A percentile compares a stretch with the other conserved stretches of the same genome.
These are phyloP conservation scores for Bedellia somnulentella DNA, from an alignment of 2,888 invertebrate genomes.

Conservation along the genomic window DNA sequence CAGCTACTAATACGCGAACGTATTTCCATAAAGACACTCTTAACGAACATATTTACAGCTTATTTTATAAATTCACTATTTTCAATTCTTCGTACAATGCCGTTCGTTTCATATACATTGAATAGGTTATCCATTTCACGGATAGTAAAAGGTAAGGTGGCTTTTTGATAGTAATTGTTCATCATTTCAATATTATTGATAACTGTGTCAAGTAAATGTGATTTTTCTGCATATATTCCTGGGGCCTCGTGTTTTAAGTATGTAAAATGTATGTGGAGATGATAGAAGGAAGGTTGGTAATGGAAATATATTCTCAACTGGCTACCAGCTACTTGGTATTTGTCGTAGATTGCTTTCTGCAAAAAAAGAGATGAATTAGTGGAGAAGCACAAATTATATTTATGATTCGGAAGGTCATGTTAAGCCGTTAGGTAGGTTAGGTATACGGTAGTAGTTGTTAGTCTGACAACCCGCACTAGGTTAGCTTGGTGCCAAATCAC, in stretches of 20 bases:
- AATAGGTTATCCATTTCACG: conserved; percentile 76
- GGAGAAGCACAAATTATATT: no score
- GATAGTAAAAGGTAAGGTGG: conserved; percentile 78
- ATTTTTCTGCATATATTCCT: conserved; percentile 81
- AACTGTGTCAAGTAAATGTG: conserved; percentile 85
- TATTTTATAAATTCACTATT: conserved; percentile 7
- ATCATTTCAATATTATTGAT: conserved; percentile 87
- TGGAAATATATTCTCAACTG: conserved; percentile 86
- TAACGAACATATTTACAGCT: conserved; percentile 38
- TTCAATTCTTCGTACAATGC: conserved; percentile 45
- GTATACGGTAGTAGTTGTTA: no score
- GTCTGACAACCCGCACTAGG: no score
- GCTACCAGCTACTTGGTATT: conserved; percentile 69
- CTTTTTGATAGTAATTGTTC: conserved; percentile 81
- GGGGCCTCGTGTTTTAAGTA: conserved; percentile 77
- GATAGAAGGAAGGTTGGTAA: conserved; percentile 97
- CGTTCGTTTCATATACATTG: conserved; percentile 63
- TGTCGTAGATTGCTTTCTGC: conserved; percentile 73
- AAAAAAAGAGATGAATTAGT: conserved; percentile 17
- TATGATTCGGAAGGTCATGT: no score
- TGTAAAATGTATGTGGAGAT: conserved; percentile 93
- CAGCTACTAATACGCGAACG: conserved; percentile 63
- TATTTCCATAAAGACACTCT: conserved; percentile 60
- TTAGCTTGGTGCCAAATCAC: no score
- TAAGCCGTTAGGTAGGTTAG: no score